Evolutionary conservation across 2,888 invertebrate genomes (phyloP).

Genomic region (Trachelus stipa): DNA sequence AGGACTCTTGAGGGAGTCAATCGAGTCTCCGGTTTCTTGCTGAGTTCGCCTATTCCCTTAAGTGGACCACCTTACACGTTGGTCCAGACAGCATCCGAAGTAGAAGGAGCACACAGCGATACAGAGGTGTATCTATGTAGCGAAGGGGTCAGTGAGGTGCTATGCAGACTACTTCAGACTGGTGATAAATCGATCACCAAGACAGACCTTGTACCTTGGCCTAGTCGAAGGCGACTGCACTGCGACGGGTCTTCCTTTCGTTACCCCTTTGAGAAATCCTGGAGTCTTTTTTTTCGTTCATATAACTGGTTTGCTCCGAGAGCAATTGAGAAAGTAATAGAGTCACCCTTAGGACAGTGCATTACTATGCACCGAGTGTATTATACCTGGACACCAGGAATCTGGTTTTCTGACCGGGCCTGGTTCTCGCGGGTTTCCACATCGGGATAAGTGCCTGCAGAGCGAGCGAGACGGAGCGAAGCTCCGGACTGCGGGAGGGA

Average conservation of each 20-base stretch:
- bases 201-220: background rate
- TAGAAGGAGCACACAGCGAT: background rate
- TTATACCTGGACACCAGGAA: background rate
- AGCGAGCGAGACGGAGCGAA: background rate
- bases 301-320: background rate
- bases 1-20: background rate
- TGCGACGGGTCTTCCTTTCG: background rate
- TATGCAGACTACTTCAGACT: background rate
- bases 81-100: background rate
- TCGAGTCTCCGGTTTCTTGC: background rate
- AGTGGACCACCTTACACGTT: background rate
- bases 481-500: background rate
- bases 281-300: background rate
- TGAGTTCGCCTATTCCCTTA: background rate
- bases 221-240: background rate
- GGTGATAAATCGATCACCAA: background rate
- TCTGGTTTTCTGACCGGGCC: background rate
- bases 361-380: background rate
- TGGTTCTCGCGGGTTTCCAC: background rate
- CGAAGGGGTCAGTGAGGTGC: background rate
- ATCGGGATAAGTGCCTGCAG: background rate
- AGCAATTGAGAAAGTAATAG: background rate
- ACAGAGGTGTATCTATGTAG: background rate
- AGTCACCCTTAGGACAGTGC: background rate
- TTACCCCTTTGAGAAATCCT: background rate